A percentile compares a stretch with the other conserved stretches of the same genome.
Conservation (phyloP, 2,113 vertebrate species). For the Rhea americana region DNA sequence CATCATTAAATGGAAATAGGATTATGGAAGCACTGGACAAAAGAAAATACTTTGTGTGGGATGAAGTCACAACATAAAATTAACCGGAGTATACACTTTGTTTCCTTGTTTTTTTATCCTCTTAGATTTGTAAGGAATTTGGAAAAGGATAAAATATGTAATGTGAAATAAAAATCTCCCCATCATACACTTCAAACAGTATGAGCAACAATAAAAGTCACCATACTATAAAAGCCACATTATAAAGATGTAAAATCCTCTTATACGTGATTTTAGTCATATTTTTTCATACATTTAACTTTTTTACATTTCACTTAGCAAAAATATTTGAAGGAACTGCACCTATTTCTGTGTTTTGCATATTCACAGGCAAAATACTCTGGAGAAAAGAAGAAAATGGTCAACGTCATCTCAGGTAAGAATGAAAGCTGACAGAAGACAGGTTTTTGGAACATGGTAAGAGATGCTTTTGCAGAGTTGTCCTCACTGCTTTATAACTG, state of each 20-base stretch:
- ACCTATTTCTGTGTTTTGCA: not conserved
- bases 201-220: not conserved
- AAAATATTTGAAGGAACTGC: not conserved
- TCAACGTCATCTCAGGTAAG: not conserved
- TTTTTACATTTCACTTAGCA: not conserved
- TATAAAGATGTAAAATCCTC: not conserved
- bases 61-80: not conserved
- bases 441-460: not conserved
- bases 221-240: too few relatives aligned
- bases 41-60: not conserved
- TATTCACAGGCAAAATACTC: not conserved
- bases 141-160: not conserved
- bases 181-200: not conserved
- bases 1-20: not conserved
- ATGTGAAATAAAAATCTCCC: not conserved
- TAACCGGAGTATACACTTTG: not conserved
- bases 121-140: not conserved
- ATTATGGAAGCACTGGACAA: not conserved
- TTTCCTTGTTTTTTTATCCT: not conserved
- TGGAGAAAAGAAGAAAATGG: not conserved
- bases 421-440: not conserved
- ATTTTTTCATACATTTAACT: not conserved
- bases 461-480: not conserved
- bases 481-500: not conserved
- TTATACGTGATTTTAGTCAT: not conserved